A percentile compares a stretch with the other conserved stretches of the same genome.
Conservation (phyloP, 2,888 invertebrate species). For the Hymenopus coronatus region DNA sequence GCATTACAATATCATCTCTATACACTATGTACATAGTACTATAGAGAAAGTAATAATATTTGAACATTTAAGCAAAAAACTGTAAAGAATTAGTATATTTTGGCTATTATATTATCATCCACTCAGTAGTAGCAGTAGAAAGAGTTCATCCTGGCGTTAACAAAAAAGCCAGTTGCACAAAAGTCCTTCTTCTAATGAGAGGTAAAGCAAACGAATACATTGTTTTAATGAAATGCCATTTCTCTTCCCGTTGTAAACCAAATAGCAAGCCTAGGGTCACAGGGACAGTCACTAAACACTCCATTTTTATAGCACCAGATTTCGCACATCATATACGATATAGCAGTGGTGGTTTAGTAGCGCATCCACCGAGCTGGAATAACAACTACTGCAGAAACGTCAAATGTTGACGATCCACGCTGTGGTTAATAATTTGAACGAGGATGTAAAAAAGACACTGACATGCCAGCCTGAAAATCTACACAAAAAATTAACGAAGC, state of each 20-base stretch:
- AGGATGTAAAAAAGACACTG: neutral
- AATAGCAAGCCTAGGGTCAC: neutral
- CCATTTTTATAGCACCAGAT: neutral
- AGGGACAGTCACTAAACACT: neutral
- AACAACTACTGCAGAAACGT: neutral
- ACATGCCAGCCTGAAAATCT: neutral
- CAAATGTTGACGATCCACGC: neutral
- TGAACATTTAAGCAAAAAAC: too few relatives aligned
- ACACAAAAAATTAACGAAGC: neutral
- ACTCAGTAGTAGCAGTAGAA: too few relatives aligned
- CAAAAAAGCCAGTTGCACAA: too few relatives aligned
- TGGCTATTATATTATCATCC: too few relatives aligned
- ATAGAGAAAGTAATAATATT: too few relatives aligned
- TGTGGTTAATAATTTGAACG: neutral
- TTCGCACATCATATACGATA: neutral
- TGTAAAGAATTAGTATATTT: too few relatives aligned
- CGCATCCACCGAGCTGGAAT: neutral
- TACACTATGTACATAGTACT: too few relatives aligned
- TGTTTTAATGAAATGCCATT: too few relatives aligned
- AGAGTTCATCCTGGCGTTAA: too few relatives aligned
- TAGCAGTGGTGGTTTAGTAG: neutral
- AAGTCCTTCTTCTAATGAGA: too few relatives aligned
- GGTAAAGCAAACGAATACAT: too few relatives aligned
- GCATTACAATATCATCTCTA: too few relatives aligned
- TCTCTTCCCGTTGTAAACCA: neutral